Base-by-base conservation (phyloP, 2,113 vertebrate genomes). In the Sapajus apella region DNA sequence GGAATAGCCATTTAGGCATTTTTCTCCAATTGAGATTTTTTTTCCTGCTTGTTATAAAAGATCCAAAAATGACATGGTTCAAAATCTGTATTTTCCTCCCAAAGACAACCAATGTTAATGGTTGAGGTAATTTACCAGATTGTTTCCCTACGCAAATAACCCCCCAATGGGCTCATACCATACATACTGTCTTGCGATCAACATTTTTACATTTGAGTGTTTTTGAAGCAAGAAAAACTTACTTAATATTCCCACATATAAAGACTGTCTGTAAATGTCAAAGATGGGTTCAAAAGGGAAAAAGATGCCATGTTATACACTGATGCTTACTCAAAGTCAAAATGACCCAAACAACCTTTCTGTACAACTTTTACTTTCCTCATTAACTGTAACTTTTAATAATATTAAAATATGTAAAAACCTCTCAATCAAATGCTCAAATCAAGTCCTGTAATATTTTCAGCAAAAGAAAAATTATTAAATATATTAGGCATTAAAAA, bases 301-400 rank as follows among this genome's bases (percentile, higher is more conserved):
- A 64, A 97, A 87, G 61, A 68, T 76, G 0, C 5, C 55, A 37
- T 23, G 37, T 73, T 66, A 96, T 76, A 73, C 52, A 90, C 58
- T 88, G 14, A 47, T 75, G 55, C 45, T 90, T 97, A 20, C 55
- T 96, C 68, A 94, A 87, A n/a, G 61, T 96, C 90, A 95, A 87
- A 97, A 96, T 37, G 88, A 93, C 14, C 16, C 12, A 94, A 7
- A 91, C 7, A 40, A 72, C 11, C 25, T 87, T 96, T 96, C 47
- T 86, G 37, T 32, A 85, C 35, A 90, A 77, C 6, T 90, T 73
- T 16, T 93, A 76, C 13, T 89, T 88, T 94, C 52, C 58, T 95
- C 40, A 87, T 56, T 91, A 96, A 79, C 61, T 87, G 14, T 32
- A 45, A 96, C 23, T 81, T 66, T 35, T 92, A 86, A 45, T 23